Conservation (phyloP, 2,797 vertebrate species). For the Okamejei kenojei region DNA sequence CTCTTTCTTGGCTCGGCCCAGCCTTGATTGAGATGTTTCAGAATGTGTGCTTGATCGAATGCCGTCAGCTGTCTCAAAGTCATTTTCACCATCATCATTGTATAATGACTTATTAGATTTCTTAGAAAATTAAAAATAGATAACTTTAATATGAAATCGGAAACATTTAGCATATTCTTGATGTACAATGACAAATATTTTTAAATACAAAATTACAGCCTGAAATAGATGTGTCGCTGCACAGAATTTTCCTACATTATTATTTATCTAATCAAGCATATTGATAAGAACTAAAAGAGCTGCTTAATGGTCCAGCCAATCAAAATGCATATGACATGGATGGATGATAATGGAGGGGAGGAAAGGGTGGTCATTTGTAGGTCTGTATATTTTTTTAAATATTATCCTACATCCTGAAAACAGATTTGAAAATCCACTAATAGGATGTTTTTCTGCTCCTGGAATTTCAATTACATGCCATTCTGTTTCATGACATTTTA, state of each 20-base stretch:
- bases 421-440: background rate
- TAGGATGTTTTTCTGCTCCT: background rate
- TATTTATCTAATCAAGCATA: background rate
- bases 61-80: slow-evolving; percentile 53
- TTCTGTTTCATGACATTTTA: background rate
- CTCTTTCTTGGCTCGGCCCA: slow-evolving; percentile 84
- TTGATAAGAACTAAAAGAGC: background rate
- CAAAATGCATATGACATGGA: background rate
- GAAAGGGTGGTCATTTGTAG: background rate
- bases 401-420: background rate
- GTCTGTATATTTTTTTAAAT: background rate
- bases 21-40: slow-evolving; percentile 64
- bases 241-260: background rate
- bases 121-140: slow-evolving; percentile 50
- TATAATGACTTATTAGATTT: slow-evolving; percentile 78
- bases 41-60: slow-evolving; percentile 61
- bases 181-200: background rate
- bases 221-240: background rate
- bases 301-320: background rate
- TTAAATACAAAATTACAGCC: background rate
- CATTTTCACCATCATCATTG: slow-evolving; percentile 57
- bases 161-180: background rate
- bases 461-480: background rate
- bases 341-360: background rate
- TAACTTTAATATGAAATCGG: slow-evolving; percentile 22